These are phyloP conservation scores for Bombylius discolor DNA, from an alignment of 2,888 invertebrate species.

Conservation along the genomic window DNA sequence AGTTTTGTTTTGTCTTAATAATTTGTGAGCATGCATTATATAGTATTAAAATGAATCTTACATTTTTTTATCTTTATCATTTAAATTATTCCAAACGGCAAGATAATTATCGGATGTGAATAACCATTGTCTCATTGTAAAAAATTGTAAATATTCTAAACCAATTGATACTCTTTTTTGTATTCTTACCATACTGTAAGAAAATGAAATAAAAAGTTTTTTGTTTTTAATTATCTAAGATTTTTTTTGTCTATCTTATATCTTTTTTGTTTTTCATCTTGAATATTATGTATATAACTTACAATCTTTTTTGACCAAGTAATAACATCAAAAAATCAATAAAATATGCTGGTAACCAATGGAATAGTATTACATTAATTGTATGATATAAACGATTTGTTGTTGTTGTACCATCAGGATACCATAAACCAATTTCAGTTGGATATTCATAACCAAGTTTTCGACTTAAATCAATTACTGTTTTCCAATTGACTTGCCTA, in stretches of 20 bases:
- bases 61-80: conserved; percentile 36
- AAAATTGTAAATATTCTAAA: conserved; percentile 72
- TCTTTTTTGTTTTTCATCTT: neutral
- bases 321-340: conserved; percentile 67
- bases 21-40: no score
- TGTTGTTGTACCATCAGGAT: conserved; percentile 66
- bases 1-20: neutral
- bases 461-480: conserved; percentile 63
- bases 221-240: no score
- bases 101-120: conserved; percentile 60
- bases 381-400: conserved; percentile 54
- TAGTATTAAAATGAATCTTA: conserved; percentile 8
- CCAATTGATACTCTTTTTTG: conserved; percentile 64
- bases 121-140: conserved; percentile 78
- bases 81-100: conserved; percentile 34
- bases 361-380: conserved; percentile 62
- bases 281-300: conserved; percentile 20
- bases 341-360: conserved; percentile 67
- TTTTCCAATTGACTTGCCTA: conserved; percentile 74
- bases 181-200: conserved; percentile 59
- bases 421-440: conserved; percentile 77
- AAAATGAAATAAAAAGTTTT: neutral
- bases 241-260: no score
- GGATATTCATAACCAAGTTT: conserved; percentile 61
- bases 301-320: conserved; percentile 70